These are phyloP conservation scores for Phaedon cochleariae DNA, from an alignment of 2,888 invertebrate species.

Conservation along the genomic window DNA sequence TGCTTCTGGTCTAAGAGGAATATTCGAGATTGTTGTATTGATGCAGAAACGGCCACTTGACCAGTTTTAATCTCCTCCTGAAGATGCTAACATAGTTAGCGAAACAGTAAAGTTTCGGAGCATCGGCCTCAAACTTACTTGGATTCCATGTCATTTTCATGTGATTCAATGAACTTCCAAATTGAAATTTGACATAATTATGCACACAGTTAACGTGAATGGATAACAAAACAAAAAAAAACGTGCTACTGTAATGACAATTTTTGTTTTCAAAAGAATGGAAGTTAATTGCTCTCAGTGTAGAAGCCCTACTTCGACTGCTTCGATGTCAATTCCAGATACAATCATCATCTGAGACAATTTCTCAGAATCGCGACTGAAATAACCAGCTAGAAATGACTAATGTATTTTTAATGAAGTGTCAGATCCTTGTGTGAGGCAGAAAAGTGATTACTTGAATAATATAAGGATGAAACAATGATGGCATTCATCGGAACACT, in stretches of 20 bases:
- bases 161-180: no score
- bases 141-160: no score
- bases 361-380: background rate
- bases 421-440: background rate
- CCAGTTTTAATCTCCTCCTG: no score
- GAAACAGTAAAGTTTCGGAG: no score
- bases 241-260: background rate
- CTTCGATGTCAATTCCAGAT: constrained; percentile 10
- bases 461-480: background rate
- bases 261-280: background rate
- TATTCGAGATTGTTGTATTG: no score
- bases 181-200: no score
- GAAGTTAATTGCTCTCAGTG: background rate
- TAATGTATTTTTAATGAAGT: constrained; percentile 45
- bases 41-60: no score
- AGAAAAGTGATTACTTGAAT: background rate
- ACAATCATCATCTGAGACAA: constrained; percentile 14
- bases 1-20: no score
- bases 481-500: background rate
- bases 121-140: no score
- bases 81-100: no score
- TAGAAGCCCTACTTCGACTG: constrained; percentile 1
- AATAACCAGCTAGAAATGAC: constrained; percentile 30
- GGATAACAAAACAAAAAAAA: background rate
- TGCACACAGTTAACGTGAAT: no score